Base-by-base conservation (phyloP, 2,888 invertebrate species). In the Atherix ibis region DNA sequence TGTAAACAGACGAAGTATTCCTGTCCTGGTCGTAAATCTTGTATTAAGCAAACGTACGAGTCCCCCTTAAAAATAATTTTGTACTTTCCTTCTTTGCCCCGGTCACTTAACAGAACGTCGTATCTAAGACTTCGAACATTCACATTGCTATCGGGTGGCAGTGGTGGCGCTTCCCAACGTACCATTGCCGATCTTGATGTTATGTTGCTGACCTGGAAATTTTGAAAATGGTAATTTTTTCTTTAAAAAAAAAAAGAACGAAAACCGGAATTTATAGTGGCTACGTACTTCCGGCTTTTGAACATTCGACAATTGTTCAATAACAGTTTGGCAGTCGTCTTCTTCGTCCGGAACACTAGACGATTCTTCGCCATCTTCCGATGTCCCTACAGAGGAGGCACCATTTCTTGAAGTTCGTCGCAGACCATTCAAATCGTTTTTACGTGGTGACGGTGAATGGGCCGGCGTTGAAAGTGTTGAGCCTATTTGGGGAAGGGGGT, bases 1-100 rank as follows among this genome's bases (percentile, higher is more conserved):
- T 79, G 79, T 43, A 82, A 65, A 49, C 82, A 78, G 45, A 88
- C 77, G 39, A 78, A 74, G 62, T 88, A 89, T 54, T 84, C 83
- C 53, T 81, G 79, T n/a, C 83, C 84, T 10, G 89, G 88, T 54
- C 77, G 73, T 49, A 89, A 65, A 60, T 88, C 85, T 56, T 82
- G 76, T 41, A 89, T 76, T 47, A 79, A 72, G 62, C 83, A 80
- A 28, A 79, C 77, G 37, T 77, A 67, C 18, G 79, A 77, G 43
- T 71, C 65, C 30, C 85, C 84, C 46, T 74, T 78, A 56, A 84
- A 85, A 44, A 87, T 79, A 41, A 78, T 76, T 64, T 83, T 83
- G 62, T 83, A 87, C 52, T 83, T 76, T 53, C 80, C 81, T 46
- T 84, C 81, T 51, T 81, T 71, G 38, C 71, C 73, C 47, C 73